phyloP scores from a whole-genome alignment of 2,113 vertebrate species.

The Argyrosomus japonicus region DNA sequence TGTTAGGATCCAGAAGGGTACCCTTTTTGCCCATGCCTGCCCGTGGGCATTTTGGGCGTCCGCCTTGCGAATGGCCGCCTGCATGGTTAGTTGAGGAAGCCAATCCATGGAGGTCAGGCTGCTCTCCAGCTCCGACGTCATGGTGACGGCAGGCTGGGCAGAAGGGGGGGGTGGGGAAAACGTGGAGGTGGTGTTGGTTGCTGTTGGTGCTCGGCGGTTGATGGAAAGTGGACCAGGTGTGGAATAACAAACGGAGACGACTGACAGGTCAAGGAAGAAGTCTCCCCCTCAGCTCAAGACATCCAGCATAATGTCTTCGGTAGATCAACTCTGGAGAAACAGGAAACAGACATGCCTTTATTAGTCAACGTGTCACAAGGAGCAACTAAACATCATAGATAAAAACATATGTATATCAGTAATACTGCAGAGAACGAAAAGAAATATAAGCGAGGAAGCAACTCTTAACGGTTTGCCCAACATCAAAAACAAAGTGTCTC shows the following conservation, averaged over 20 bases:
- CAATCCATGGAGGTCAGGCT: conserved; percentile 96
- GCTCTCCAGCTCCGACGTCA: conserved; percentile 97
- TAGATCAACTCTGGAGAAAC: conserved; percentile 66
- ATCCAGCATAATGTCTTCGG: conserved; percentile 69
- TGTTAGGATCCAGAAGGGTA: conserved; percentile 89
- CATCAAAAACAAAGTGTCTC: conserved; percentile 52
- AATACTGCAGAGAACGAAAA: conserved; percentile 18
- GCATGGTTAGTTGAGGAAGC: conserved; percentile 94
- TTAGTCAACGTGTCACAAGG: conserved; percentile 35
- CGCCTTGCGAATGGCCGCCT: conserved; percentile 92
- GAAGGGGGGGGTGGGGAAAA: conserved; percentile 59
- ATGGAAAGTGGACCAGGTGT: conserved; percentile 43
- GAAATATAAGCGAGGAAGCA: conserved; percentile 16
- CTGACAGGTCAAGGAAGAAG: conserved; percentile 46
- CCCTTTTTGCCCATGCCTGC: conserved; percentile 90
- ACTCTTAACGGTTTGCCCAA: conserved; percentile 36
- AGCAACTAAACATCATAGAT: conserved; percentile 2
- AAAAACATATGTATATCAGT: conserved; percentile 8
- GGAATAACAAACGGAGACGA: conserved; percentile 52
- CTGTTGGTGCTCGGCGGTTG: conserved; percentile 44
- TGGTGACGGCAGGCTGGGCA: conserved; percentile 79
- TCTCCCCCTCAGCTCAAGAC: conserved; percentile 78
- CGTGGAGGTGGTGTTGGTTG: conserved; percentile 49
- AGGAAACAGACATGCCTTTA: conserved; percentile 33
- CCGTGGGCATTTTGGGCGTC: conserved; percentile 90